Conservation (phyloP, 92 coral and sea anemone species). For the Pocillopora meandrina region DNA sequence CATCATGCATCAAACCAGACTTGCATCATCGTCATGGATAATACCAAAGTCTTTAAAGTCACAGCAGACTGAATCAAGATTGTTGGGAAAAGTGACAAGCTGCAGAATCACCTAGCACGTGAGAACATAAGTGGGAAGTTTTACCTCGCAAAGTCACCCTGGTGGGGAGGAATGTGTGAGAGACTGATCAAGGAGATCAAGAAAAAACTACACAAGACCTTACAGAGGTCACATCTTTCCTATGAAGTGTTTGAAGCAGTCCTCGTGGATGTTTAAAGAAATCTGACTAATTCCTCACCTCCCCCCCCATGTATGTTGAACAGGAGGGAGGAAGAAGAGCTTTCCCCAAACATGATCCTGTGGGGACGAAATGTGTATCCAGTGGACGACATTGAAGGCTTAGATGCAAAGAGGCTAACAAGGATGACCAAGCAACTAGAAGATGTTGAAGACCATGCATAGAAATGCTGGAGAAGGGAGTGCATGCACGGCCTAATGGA, state of each 20-base stretch:
- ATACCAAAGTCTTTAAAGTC: slow-evolving; percentile 18
- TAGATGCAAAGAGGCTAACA: slow-evolving; percentile 57
- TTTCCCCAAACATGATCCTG: slow-evolving; percentile 56
- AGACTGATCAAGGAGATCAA: slow-evolving; percentile 44
- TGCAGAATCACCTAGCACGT: slow-evolving; percentile 44
- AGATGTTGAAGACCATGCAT: slow-evolving; percentile 39
- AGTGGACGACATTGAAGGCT: slow-evolving; percentile 55
- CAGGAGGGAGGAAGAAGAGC: slow-evolving; percentile 36
- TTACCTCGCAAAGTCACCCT: slow-evolving; percentile 44
- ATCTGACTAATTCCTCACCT: too few species aligned
- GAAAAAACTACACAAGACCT: too few species aligned
- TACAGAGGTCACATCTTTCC: too few species aligned
- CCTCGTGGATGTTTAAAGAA: too few species aligned
- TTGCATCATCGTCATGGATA: slow-evolving; percentile 38
- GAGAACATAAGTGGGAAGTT: slow-evolving; percentile 52
- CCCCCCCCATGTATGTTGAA: too few species aligned
- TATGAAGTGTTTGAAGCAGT: too few species aligned
- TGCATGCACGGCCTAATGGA: slow-evolving; percentile 73
- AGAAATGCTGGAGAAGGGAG: slow-evolving; percentile 64
- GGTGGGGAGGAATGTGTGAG: slow-evolving; percentile 54
- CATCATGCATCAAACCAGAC: slow-evolving; percentile 48
- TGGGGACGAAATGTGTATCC: slow-evolving; percentile 64
- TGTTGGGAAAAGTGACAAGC: slow-evolving; percentile 11
- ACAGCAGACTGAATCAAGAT: slow-evolving; percentile 39
- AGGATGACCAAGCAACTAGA: slow-evolving; percentile 34